These are phyloP conservation scores for Caenorhabditis becei DNA, from an alignment of 2,888 invertebrate species.

Conservation along the genomic window DNA sequence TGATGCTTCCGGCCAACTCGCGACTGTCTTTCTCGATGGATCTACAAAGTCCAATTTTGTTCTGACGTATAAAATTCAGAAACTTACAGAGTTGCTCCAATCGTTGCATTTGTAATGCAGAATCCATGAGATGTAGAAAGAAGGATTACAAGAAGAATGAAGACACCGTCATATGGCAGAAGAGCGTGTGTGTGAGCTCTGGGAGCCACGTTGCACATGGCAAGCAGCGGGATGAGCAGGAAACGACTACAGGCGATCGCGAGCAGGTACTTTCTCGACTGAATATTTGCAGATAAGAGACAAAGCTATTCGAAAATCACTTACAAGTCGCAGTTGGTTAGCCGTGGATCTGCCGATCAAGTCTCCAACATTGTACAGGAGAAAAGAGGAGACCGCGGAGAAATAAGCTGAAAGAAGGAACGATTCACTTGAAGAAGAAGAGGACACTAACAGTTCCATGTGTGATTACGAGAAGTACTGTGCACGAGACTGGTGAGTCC, in stretches of 20 bases:
- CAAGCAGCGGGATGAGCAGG: constrained; percentile 66
- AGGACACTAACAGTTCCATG: constrained; percentile 65
- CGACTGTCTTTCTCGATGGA: constrained; percentile 47
- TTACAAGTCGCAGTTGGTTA: constrained; percentile 57
- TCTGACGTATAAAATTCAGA: neutral
- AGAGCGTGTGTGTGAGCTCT: constrained; percentile 63
- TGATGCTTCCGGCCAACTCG: constrained; percentile 62
- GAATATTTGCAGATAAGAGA: neutral
- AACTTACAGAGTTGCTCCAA: constrained; percentile 63
- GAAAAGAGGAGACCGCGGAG: constrained; percentile 69
- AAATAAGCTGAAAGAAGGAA: constrained; percentile 65
- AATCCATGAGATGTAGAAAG: constrained; percentile 70
- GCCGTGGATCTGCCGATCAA: constrained; percentile 64
- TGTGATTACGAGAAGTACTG: constrained; percentile 62
- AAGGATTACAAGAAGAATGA: constrained; percentile 66
- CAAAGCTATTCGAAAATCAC: neutral
- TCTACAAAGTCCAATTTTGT: constrained; percentile 19
- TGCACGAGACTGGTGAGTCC: constrained; percentile 68
- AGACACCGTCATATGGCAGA: constrained; percentile 69
- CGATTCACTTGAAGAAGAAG: neutral
- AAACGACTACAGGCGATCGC: constrained; percentile 41
- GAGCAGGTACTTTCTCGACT: constrained; percentile 53
- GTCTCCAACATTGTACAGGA: constrained; percentile 71
- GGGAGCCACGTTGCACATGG: constrained; percentile 68
- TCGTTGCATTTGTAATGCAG: constrained; percentile 64